Percentiles rank a stretch among this genome's conserved stretches.
These are phyloP conservation scores for Archocentrus centrarchus DNA, from an alignment of 2,113 vertebrate species.

Conservation along the genomic window DNA sequence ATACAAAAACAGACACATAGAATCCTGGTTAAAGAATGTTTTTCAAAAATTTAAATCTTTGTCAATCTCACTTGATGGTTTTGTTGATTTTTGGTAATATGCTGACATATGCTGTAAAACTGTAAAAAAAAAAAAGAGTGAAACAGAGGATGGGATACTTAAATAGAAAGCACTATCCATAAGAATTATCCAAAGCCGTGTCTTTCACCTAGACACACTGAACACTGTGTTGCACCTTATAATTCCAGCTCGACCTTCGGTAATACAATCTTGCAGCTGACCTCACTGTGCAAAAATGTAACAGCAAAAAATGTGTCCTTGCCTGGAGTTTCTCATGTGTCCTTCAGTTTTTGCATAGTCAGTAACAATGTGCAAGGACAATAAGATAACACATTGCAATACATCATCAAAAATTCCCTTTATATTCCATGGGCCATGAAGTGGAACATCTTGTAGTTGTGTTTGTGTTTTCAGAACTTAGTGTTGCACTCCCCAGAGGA, in stretches of 20 bases:
- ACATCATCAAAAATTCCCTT: background rate
- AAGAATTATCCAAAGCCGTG: background rate
- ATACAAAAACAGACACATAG: no score
- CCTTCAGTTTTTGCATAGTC: background rate
- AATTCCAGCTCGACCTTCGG: background rate
- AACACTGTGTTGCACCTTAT: background rate
- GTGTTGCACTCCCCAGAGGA: background rate
- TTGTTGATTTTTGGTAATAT: background rate
- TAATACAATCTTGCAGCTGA: background rate
- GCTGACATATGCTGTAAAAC: background rate
- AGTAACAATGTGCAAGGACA: background rate
- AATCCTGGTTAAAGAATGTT: no score
- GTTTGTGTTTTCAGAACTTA: conserved; percentile 9
- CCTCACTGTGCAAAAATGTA: background rate
- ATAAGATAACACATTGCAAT: background rate
- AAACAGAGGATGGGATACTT: background rate
- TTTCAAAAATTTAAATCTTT: no score
- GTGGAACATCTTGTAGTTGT: background rate
- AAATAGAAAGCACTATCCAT: background rate
- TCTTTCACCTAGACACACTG: background rate
- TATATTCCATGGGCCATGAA: background rate
- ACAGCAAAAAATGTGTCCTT: background rate
- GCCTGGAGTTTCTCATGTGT: background rate
- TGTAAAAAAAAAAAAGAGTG: background rate
- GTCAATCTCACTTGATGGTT: background rate